Base-by-base conservation (phyloP, 1,140 invertebrate species). In the Hetaerina americana region DNA sequence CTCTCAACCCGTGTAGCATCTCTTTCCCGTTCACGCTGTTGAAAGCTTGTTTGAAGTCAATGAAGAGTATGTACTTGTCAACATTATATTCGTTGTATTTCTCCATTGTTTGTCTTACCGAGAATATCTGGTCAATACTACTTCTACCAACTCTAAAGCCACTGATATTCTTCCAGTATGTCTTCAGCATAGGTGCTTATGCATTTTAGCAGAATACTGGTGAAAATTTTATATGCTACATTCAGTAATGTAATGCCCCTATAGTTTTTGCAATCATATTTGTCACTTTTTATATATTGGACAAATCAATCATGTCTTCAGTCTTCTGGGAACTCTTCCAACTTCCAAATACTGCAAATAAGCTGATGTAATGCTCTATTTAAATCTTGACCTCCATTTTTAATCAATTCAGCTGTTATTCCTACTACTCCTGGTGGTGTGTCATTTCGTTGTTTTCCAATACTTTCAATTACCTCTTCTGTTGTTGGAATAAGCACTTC, bases 231-330 rank as follows among this genome's bases (percentile, higher is more conserved):
- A 72, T 72, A 70, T 70, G 26, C 68, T 25, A 66, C 57, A 49
- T 71, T 49, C 26, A 71, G 12, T 71, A 69, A 69, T 15, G 72
- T 70, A 27, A 72, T 70, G n/a, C 72, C 72, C 66, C 68, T 49
- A 66, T 72, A 72, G 67, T 70, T 72, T 67, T 72, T 26, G 27
- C 70, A 71, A 22, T 57, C 49, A 10, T n/a, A 25, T 28, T 70
- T 70, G 27, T 70, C 27, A 26, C 25, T 28, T 28, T 31, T 70
- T 26, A 8, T 28, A 70, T 27, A 27, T 27, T 31, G 27, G n/a
- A 28, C n/a, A 31, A 26, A 70, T 27, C 22, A 27, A 27, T 27
- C 69, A 8, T 1, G 26, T 28, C 22, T 31, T 28, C 25, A 22
- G 29, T 27, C 22, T 31, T 27, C n/a, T 28, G 22, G 69, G 12